These are phyloP conservation scores for Drosophila nigricruria DNA, from an alignment of 2,888 invertebrate genomes.

Conservation along the genomic window DNA sequence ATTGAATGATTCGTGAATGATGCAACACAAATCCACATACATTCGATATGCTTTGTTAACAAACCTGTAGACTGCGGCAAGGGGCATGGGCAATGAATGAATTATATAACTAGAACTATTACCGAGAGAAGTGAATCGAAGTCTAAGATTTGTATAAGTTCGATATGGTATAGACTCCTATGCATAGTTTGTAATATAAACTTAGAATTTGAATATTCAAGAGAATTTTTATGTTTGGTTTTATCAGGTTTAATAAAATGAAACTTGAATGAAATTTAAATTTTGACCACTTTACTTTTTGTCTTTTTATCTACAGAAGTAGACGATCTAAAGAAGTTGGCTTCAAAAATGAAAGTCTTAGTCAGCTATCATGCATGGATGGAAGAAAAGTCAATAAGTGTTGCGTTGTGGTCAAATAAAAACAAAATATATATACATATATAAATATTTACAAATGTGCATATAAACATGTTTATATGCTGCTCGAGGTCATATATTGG, in stretches of 20 bases:
- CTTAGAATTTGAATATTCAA: background rate
- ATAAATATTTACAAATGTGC: background rate
- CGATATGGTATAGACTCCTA: background rate
- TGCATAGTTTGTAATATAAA: background rate
- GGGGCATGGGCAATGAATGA: background rate
- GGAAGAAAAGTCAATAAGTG: too few species aligned
- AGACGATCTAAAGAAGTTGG: too few species aligned
- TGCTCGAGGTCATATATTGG: background rate
- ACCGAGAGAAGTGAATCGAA: background rate
- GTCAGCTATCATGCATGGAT: too few species aligned
- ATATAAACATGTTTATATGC: background rate
- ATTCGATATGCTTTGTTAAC: constrained; percentile 26
- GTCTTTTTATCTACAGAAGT: too few species aligned
- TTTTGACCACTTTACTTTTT: background rate
- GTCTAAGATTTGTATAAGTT: background rate
- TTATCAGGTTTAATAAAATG: too few species aligned
- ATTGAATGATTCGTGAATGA: constrained; percentile 16
- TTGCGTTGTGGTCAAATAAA: too few species aligned
- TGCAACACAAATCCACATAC: constrained; percentile 18
- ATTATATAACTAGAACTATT: constrained; percentile 3
- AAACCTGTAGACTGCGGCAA: background rate
- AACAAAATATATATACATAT: background rate
- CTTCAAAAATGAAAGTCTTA: too few species aligned
- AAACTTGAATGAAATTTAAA: background rate
- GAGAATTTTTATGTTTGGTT: background rate